Evolutionary conservation across 2,113 vertebrate species (phyloP), one percentile per base, ranked within the genome.

Genomic region (Sphaerodactylus townsendi): DNA sequence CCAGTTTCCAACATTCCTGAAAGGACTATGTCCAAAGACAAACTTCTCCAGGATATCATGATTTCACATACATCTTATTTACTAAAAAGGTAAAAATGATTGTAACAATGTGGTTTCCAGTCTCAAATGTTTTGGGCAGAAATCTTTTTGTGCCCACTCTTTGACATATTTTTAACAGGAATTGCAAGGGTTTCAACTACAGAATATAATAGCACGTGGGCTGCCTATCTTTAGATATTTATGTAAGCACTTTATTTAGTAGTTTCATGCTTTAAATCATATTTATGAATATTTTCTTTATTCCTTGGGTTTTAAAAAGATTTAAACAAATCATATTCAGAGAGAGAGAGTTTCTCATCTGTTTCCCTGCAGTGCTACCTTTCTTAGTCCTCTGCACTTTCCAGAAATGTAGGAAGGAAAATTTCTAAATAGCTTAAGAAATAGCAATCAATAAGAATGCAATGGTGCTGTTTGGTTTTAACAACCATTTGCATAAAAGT

Each of bases 261-360:
- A 14, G 28, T 74, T 89, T 86, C 87, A 50, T 86, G 21, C 84
- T 94, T 93, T 88, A 90, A 88, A 88, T 1, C 78, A 86, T 81
- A 83, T 87, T 92, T 21, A 77, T n/a, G 23, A 75, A 74, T 19
- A 69, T 64, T 90, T 93, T 66, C 56, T 91, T 59, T 56, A 71
- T 48, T 4, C 35, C 88, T 89, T 39, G 56, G 72, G 81, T 5
- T 30, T 56, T 2, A 75, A 13, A 50, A 75, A 83, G 87, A 80
- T 17, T 86, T 19, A 76, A 90, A 92, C 83, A 83, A 0, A 80
- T 44, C 33, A 10, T 33, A 80, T 85, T 81, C 59, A 77, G 21
- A 77, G 78, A 17, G 37, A 86, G 85, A 85, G 25, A 89, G 30
- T 88, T 91, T 59, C 86, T 79, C 41, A 5, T 88, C 78, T 86